phyloP scores from a whole-genome alignment of 2,888 invertebrate species.

The Aphidoletes aphidimyza region DNA sequence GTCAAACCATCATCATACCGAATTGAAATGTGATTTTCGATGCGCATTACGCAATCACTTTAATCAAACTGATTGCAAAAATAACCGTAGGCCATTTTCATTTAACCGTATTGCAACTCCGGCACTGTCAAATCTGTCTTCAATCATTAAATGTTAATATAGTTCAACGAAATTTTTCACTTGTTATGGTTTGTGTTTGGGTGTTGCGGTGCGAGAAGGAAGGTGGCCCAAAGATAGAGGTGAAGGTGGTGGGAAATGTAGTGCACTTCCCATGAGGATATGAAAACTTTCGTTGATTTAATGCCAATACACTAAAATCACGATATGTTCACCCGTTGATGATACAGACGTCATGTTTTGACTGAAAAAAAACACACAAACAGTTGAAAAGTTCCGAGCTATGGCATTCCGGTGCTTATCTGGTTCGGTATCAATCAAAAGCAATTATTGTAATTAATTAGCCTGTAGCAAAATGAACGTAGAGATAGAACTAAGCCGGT shows the following conservation, averaged over 20 bases:
- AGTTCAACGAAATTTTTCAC: neutral
- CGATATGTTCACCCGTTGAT: neutral
- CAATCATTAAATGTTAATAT: neutral
- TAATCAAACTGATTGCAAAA: conserved; percentile 50
- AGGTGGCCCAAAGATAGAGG: too few relatives aligned
- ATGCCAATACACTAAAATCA: neutral
- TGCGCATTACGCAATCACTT: neutral
- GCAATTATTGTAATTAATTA: conserved; percentile 54
- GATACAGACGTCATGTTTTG: neutral
- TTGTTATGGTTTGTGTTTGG: neutral
- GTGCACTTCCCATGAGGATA: neutral
- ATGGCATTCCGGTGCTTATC: conserved; percentile 25
- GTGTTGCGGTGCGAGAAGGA: too few relatives aligned
- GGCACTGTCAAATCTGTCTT: conserved; percentile 45
- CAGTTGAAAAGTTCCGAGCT: neutral
- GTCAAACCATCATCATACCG: conserved; percentile 33
- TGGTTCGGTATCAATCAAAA: conserved; percentile 20
- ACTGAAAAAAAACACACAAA: too few relatives aligned
- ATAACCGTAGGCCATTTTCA: conserved; percentile 19
- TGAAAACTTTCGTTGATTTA: neutral
- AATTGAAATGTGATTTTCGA: conserved; percentile 2
- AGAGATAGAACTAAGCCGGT: neutral
- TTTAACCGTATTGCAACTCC: neutral
- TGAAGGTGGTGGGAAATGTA: too few relatives aligned
- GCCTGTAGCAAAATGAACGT: conserved; percentile 19